Conservation (phyloP, 2,113 vertebrate species). For the Alexandromys fortis region DNA sequence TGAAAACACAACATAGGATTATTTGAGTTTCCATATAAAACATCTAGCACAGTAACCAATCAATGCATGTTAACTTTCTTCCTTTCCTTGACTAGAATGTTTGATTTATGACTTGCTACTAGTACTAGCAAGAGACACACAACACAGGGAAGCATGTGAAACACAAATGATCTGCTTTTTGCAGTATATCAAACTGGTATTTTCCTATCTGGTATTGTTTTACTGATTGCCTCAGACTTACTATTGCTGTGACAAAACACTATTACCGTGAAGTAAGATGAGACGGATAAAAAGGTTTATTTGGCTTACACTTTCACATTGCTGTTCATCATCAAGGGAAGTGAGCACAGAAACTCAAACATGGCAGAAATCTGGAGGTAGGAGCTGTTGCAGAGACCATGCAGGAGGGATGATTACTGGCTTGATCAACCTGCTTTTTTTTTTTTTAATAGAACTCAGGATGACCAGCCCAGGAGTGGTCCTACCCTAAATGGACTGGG, state of each 20-base stretch:
- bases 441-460: background rate
- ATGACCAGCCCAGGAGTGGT: background rate
- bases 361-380: too few relatives aligned
- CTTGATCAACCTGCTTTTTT: background rate
- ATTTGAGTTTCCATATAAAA: slow-evolving; percentile 35
- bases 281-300: background rate
- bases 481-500: background rate
- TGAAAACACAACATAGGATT: slow-evolving; percentile 23
- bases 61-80: background rate
- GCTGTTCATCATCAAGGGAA: background rate
- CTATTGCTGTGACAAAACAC: background rate
- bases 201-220: background rate
- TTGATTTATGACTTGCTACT: background rate
- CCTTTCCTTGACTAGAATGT: slow-evolving; percentile 26
- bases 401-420: background rate
- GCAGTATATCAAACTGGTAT: background rate
- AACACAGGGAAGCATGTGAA: background rate
- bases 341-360: background rate
- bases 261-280: background rate
- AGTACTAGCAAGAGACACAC: background rate
- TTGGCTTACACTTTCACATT: background rate
- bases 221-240: background rate
- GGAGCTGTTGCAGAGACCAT: too few relatives aligned
- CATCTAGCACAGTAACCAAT: background rate
- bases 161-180: background rate